Percentiles rank a stretch among this genome's conserved stretches.
Conservation (phyloP, 2,113 vertebrate genomes). For the Peromyscus leucopus region DNA sequence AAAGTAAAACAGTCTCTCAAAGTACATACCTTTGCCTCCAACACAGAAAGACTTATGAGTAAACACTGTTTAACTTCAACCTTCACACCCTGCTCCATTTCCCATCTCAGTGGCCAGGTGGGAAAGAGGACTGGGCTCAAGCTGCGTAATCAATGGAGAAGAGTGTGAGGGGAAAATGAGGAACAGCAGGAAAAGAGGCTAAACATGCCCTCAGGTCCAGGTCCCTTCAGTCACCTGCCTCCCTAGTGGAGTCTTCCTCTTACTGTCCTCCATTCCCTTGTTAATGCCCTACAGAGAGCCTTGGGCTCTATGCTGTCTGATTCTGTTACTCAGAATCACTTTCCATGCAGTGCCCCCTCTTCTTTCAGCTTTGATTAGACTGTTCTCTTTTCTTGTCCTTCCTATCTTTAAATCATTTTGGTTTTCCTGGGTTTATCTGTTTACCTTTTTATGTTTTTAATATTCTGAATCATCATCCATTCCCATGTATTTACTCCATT, state of each 20-base stretch:
- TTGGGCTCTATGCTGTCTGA: background rate
- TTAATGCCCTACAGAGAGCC: background rate
- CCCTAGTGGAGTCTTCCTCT: fast-evolving
- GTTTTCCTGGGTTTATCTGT: background rate
- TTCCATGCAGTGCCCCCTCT: too few relatives aligned
- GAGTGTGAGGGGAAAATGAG: background rate
- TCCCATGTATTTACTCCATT: background rate
- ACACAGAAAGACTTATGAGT: slow-evolving; percentile 52
- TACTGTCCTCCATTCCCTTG: background rate
- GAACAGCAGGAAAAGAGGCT: background rate
- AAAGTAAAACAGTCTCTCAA: slow-evolving; percentile 43
- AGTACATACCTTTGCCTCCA: slow-evolving; percentile 54
- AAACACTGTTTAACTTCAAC: slow-evolving; percentile 71
- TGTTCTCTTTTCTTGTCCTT: background rate
- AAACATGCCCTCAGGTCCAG: background rate
- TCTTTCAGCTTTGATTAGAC: background rate
- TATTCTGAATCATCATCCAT: background rate
- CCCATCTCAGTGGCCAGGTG: background rate
- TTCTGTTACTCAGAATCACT: background rate
- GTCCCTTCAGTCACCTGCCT: background rate
- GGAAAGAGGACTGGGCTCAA: background rate
- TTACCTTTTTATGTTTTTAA: background rate
- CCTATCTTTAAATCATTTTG: background rate
- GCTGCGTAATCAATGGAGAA: background rate
- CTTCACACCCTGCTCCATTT: slow-evolving; percentile 51